Evolutionary conservation across 2,888 invertebrate genomes (phyloP).

Genomic region (Empis stercorea): DNA sequence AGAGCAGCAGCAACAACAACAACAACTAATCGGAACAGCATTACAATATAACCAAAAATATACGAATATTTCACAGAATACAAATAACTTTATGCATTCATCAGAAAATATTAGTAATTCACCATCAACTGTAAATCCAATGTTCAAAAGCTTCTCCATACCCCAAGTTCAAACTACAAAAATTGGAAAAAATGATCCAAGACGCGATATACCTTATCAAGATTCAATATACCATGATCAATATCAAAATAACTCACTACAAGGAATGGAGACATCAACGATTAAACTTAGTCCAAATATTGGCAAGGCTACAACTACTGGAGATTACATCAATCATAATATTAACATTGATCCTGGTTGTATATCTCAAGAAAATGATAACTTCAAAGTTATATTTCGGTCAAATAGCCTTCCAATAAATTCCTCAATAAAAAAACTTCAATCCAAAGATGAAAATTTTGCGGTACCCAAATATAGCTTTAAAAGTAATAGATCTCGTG

Average conservation of each 20-base stretch:
- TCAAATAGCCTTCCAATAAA: constrained; percentile 50
- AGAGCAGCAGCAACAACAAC: constrained; percentile 28
- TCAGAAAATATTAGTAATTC: constrained; percentile 1
- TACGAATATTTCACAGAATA: constrained; percentile 17
- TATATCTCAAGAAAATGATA: constrained; percentile 14
- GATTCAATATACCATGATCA: constrained; percentile 7
- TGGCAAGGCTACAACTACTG: constrained; percentile 23
- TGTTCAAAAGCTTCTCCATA: constrained; percentile 9
- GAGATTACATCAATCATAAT: constrained; percentile 22
- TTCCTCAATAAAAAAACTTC: constrained; percentile 38
- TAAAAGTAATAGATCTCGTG: constrained; percentile 9
- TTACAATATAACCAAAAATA: constrained; percentile 12
- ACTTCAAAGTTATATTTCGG: constrained; percentile 42
- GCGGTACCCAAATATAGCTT: constrained; percentile 29
- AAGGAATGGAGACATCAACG: not conserved
- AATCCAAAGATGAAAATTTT: constrained; percentile 26
- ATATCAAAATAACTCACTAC: not conserved
- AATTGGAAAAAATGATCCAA: not conserved
- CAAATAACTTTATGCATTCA: constrained; percentile 4
- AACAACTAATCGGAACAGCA: constrained; percentile 10
- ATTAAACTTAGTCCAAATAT: not conserved
- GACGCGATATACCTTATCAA: not conserved
- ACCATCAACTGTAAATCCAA: not conserved
- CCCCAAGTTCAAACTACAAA: constrained; percentile 4
- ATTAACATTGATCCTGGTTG: not conserved